Evolutionary conservation across 2,113 vertebrate species (phyloP), one percentile per base, ranked within the genome.

Genomic region (Pelodiscus sinensis): DNA sequence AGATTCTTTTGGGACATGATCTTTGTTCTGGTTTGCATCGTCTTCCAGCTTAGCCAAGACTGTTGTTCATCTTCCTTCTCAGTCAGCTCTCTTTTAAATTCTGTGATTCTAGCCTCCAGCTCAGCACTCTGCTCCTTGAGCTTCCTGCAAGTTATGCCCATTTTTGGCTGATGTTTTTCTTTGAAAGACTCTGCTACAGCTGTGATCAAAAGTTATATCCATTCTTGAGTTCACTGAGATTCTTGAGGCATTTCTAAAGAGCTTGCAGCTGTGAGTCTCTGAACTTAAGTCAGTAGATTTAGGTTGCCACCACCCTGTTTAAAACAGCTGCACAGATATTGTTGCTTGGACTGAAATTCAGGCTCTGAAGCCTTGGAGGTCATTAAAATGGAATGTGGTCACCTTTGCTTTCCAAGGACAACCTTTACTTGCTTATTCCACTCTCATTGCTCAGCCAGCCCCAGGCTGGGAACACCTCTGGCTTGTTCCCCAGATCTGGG

Each of bases 151-250:
- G 99, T 99, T 98, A 99, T 99, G 96, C 99, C 99, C 97, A 99
- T 95, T 94, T 99, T 99, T 89, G 99, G 99, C 1, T 99, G 98
- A 87, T 97, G 97, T 94, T 99, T 99, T 97, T 99, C 44, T 44
- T 44, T 44, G 44, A 44, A 44, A 6, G 44, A 99, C 93, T 99
- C 99, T 97, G 99, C 99, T 88, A 99, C 98, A 94, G 99, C 99
- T 4, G 99, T 99, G 97, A 99, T 99, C 99, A 99, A 25, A 99
- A 98, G 94, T 99, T 99, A 0, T 99, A 99, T 83, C 99, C 99
- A 95, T 98, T 99, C 97, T 99, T 99, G 52, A 99, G 98, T 95
- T 99, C 99, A 94, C 99, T 98, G 51, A 99, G 98, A 82, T 99
- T 99, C 98, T 99, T 99, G 5, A 0, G 98, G 98, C 94, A 99